Conservation (phyloP, 1,140 invertebrate genomes). For the Myzus persicae region DNA sequence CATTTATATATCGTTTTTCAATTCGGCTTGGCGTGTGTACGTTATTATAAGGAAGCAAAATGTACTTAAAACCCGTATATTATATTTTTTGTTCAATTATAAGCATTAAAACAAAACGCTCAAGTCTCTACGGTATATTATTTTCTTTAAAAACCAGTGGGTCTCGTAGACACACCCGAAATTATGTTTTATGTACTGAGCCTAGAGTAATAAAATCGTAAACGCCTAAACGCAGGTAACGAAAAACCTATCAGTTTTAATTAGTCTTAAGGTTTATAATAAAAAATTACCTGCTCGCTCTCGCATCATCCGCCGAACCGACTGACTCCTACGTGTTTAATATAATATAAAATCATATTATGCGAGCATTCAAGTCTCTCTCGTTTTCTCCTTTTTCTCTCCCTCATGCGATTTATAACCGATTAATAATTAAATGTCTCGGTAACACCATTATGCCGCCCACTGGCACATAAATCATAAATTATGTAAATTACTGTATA, state of each 20-base stretch:
- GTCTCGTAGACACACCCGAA: not conserved
- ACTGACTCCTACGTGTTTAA: constrained; percentile 3
- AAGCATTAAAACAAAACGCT: not conserved
- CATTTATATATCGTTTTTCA: not conserved
- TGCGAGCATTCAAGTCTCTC: constrained; percentile 54
- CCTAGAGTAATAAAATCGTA: constrained; percentile 48
- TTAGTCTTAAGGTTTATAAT: constrained; percentile 26
- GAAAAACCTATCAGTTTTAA: constrained; percentile 46
- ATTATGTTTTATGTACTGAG: constrained; percentile 27
- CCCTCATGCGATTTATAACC: constrained; percentile 23
- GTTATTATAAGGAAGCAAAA: constrained; percentile 37
- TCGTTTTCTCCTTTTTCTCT: not conserved
- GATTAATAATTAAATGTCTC: constrained; percentile 55
- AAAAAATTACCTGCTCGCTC: constrained; percentile 28
- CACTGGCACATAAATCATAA: constrained; percentile 56
- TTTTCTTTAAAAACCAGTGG: not conserved
- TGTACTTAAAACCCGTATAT: constrained; percentile 9
- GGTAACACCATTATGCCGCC: constrained; percentile 43
- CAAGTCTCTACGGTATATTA: not conserved
- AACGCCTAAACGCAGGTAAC: constrained; percentile 45
- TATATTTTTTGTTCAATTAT: not conserved
- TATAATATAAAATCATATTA: constrained; percentile 9
- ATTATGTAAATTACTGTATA: constrained; percentile 54
- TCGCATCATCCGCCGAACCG: not conserved
- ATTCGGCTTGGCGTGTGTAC: too few species aligned